These are phyloP conservation scores for Megalonaias nervosa DNA, from an alignment of 1,140 invertebrate genomes.

Conservation along the genomic window DNA sequence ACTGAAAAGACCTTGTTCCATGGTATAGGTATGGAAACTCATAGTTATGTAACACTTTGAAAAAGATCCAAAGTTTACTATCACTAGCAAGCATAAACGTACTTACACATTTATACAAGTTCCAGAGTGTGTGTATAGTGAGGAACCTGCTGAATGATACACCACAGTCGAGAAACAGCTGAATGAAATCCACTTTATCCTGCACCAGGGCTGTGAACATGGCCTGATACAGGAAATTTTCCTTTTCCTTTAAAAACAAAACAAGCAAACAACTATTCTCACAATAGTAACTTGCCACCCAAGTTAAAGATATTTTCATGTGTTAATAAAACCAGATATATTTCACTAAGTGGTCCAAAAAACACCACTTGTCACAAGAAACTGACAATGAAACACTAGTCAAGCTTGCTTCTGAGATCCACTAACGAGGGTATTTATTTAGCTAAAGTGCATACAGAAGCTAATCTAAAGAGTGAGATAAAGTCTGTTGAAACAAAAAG, in stretches of 20 bases:
- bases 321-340: not conserved
- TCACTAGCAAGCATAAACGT: not conserved
- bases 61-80: not conserved
- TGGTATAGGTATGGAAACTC: too few relatives aligned
- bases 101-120: conserved; percentile 67
- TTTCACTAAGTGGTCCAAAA: not conserved
- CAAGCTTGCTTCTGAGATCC: too few relatives aligned
- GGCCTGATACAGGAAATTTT: conserved; percentile 59
- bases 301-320: not conserved
- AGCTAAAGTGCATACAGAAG: too few relatives aligned
- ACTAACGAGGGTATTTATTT: too few relatives aligned
- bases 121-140: conserved; percentile 58
- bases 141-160: conserved; percentile 65
- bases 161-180: conserved; percentile 67
- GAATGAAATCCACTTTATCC: conserved; percentile 65
- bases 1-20: not conserved
- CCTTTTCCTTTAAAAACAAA: conserved; percentile 29
- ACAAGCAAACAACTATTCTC: not conserved
- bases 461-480: too few relatives aligned
- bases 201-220: conserved; percentile 68
- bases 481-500: too few relatives aligned
- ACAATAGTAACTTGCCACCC: too few relatives aligned
- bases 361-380: not conserved
- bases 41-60: not conserved
- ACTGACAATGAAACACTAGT: not conserved